Conservation (phyloP, 2,797 vertebrate genomes). For the Silurus aristotelis region DNA sequence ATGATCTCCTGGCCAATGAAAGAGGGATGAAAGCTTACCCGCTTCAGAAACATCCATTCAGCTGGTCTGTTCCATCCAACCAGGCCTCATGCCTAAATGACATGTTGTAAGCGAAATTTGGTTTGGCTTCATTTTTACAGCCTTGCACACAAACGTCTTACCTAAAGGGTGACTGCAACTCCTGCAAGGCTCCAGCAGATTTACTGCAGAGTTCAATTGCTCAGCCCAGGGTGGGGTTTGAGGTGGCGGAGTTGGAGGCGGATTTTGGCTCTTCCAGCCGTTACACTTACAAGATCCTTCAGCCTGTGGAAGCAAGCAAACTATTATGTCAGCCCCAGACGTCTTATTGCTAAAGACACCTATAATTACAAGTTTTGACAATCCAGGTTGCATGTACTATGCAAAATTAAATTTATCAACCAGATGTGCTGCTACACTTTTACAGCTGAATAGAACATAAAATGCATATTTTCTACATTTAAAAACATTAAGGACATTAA, state of each 20-base stretch:
- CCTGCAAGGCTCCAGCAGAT: conserved; percentile 89
- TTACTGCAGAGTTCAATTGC: conserved; percentile 78
- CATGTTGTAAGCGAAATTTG: not conserved
- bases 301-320: conserved; percentile 72
- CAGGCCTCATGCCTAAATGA: not conserved
- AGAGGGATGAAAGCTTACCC: conserved; percentile 2
- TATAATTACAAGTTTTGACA: not conserved
- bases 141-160: conserved; percentile 60
- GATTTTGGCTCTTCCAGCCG: conserved; percentile 98
- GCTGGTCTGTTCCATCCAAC: not conserved
- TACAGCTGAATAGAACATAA: not conserved
- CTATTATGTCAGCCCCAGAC: not conserved
- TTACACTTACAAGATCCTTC: conserved; percentile 98
- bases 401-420: not conserved
- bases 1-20: conserved; percentile 82
- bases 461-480: not conserved
- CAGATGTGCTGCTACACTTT: not conserved
- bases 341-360: too few relatives aligned
- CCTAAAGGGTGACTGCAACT: conserved; percentile 93
- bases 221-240: conserved; percentile 89
- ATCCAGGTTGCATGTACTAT: not conserved
- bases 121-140: conserved; percentile 1
- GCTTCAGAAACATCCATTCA: conserved; percentile 16
- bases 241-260: conserved; percentile 90
- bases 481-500: not conserved